These are phyloP conservation scores for Colletes gigas DNA, from an alignment of 1,140 invertebrate species.

Conservation along the genomic window DNA sequence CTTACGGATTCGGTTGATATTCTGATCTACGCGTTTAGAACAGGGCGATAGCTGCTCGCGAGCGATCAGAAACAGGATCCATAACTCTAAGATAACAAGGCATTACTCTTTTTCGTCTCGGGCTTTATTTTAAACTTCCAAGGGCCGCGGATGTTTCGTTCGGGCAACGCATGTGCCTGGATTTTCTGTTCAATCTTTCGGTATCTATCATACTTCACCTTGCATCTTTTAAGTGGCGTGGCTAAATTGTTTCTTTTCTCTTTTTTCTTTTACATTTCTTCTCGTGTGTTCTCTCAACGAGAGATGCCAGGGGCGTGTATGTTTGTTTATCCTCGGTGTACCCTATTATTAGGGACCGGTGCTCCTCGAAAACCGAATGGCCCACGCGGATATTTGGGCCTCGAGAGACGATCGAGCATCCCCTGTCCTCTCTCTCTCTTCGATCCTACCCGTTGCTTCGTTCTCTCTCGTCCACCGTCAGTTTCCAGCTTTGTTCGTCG, in stretches of 20 bases:
- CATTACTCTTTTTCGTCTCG: too few relatives aligned
- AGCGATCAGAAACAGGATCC: too few relatives aligned
- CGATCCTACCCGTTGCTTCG: slow-evolving; percentile 29
- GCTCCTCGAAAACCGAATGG: slow-evolving; percentile 67
- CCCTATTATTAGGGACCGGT: slow-evolving; percentile 78
- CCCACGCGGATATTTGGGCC: slow-evolving; percentile 67
- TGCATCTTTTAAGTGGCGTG: slow-evolving; percentile 47
- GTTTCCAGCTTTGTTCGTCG: slow-evolving; percentile 8
- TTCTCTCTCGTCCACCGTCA: slow-evolving; percentile 2
- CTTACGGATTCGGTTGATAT: too few relatives aligned
- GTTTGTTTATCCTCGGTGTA: slow-evolving; percentile 79
- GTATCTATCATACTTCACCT: slow-evolving; percentile 32
- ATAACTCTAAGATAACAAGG: too few relatives aligned
- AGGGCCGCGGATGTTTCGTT: too few relatives aligned
- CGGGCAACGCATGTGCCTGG: background rate
- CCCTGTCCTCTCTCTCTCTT: slow-evolving; percentile 38
- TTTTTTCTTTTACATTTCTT: slow-evolving; percentile 48
- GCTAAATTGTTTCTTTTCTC: slow-evolving; percentile 49
- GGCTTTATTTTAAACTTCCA: background rate
- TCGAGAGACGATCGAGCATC: slow-evolving; percentile 61
- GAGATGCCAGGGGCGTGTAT: slow-evolving; percentile 80
- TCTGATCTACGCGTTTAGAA: too few relatives aligned
- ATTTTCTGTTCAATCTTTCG: slow-evolving; percentile 30
- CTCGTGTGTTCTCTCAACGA: slow-evolving; percentile 75
- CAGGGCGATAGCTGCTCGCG: too few relatives aligned